Conservation (phyloP, 2,888 invertebrate genomes). For the Drosophila siamana region DNA sequence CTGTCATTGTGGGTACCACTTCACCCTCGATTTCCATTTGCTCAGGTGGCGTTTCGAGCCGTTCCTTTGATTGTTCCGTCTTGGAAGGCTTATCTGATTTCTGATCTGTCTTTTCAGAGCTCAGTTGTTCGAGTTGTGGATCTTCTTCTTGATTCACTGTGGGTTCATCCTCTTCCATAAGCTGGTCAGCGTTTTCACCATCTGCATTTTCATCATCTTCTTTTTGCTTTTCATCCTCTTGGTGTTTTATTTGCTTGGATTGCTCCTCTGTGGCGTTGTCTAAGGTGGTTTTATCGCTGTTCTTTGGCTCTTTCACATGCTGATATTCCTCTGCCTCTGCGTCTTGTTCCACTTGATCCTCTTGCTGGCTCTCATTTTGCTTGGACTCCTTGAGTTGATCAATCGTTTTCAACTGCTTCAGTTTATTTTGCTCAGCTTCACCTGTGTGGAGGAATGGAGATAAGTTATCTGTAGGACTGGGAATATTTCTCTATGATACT, state of each 20-base stretch:
- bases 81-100: constrained; percentile 83
- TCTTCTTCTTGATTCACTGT: constrained; percentile 71
- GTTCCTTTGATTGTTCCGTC: constrained; percentile 85
- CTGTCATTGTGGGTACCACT: constrained; percentile 88
- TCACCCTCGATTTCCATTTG: constrained; percentile 92
- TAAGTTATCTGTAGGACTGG: not conserved
- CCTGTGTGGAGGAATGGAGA: constrained; percentile 52
- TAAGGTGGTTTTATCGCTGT: constrained; percentile 90
- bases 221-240: constrained; percentile 87
- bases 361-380: constrained; percentile 84
- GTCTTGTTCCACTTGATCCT: constrained; percentile 86
- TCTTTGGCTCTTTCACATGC: constrained; percentile 93
- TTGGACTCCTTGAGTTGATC: constrained; percentile 85
- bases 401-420: constrained; percentile 86
- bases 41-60: constrained; percentile 84
- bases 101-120: constrained; percentile 86
- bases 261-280: constrained; percentile 94
- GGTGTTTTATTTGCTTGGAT: constrained; percentile 87
- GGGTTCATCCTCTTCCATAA: constrained; percentile 85
- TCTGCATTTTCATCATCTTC: constrained; percentile 87
- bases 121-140: constrained; percentile 79
- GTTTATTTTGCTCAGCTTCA: constrained; percentile 82
- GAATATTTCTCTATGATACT: not conserved
- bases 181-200: constrained; percentile 85
- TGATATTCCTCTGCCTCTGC: constrained; percentile 90